Evolutionary conservation across 2,113 vertebrate species (phyloP), one percentile per base, ranked within the genome.

Genomic region (Silurus meridionalis): DNA sequence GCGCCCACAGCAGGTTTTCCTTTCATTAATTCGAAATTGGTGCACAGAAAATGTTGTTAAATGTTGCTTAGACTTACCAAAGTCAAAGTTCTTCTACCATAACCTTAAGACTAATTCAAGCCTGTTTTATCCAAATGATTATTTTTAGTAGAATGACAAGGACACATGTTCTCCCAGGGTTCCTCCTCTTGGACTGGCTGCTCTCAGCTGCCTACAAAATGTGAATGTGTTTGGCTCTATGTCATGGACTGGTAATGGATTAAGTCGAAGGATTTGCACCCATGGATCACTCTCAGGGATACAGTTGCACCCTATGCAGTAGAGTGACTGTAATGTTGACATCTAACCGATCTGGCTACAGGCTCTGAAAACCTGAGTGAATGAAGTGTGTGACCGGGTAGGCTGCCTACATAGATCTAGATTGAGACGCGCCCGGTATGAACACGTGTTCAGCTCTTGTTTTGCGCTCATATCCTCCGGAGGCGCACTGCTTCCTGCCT

Each of bases 401-500:
- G 15, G 71, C 71, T n/a, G 14, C 48, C 75, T 61, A 21, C 25
- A 3, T 2, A 15, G 1, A 5, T 58, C 15, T 14, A 19, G 46
- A 86, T 8, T 75, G 85, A 53, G 71, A 77, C 58, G 69, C 85
- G 19, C 8, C 79, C 80, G 13, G 2, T 4, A 13, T 66, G 87
- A 67, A 15, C 69, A 78, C 69, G 86, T 82, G 87, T 83, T 66
- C 75, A 57, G 28, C 13, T 60, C 53, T 13, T 4, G 6, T 19
- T 10, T 72, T 90, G 92, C 92, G 90, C 19, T 95, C 93, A 96
- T 53, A 88, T 95, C 95, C 95, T 91, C 28, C 86, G 87, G 63
- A 84, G 87, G 46, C 77, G 92, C 92, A 92, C 84, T 90, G 94
- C 93, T 96, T 96, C 94, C 94, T 95, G 95, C 93, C 91, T 94